Conservation (phyloP, 1,140 invertebrate species). For the Magallana angulata region DNA sequence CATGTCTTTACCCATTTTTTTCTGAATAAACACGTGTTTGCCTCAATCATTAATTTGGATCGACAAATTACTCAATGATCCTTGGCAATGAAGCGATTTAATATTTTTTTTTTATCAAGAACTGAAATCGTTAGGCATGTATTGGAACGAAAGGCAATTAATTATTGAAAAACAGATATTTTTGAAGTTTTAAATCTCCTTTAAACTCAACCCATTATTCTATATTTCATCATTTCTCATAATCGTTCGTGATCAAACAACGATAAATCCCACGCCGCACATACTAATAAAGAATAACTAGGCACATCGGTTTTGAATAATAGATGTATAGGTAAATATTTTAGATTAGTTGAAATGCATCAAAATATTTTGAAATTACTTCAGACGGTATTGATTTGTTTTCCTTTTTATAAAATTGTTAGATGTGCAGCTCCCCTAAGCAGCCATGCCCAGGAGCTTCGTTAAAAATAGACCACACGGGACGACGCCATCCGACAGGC, state of each 20-base stretch:
- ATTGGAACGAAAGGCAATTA: too few species aligned
- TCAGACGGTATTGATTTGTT: neutral
- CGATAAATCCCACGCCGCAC: neutral
- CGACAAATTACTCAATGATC: too few species aligned
- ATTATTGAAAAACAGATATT: too few species aligned
- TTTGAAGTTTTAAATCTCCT: neutral
- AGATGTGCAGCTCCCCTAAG: slow-evolving; percentile 3
- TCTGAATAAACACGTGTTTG: too few species aligned
- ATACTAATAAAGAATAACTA: neutral
- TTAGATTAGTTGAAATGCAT: neutral
- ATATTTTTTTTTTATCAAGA: too few species aligned
- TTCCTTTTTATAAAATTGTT: neutral
- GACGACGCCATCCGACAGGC: neutral
- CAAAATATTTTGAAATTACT: neutral
- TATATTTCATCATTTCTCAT: neutral
- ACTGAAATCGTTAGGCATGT: too few species aligned
- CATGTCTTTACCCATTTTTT: too few species aligned
- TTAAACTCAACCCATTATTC: neutral
- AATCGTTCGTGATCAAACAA: neutral
- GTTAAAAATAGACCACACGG: neutral
- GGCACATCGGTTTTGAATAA: neutral
- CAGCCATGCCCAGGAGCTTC: neutral
- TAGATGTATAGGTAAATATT: neutral
- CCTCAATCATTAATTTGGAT: too few species aligned
- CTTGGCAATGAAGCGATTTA: too few species aligned